Percentiles rank a stretch among this genome's conserved stretches.
phyloP scores from a whole-genome alignment of 2,888 invertebrate species.

The Sussaba pulchella region DNA sequence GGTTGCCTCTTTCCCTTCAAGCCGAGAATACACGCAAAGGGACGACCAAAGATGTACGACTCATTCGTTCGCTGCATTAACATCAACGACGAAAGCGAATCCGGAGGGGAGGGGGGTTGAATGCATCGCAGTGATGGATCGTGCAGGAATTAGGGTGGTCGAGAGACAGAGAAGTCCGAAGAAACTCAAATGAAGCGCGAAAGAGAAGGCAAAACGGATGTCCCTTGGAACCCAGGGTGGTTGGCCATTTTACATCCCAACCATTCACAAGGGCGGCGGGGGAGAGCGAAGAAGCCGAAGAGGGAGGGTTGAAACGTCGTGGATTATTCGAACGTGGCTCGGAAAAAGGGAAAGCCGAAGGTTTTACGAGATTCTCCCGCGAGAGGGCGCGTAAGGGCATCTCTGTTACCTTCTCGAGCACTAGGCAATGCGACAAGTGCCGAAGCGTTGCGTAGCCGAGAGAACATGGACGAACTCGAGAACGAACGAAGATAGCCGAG shows the following conservation, averaged over 20 bases:
- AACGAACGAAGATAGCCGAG: slow-evolving; percentile 59
- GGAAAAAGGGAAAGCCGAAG: slow-evolving; percentile 32
- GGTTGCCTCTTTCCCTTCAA: not conserved
- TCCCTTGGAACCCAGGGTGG: slow-evolving; percentile 14
- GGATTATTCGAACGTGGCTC: not conserved
- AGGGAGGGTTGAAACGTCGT: too few species aligned
- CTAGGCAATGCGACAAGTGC: slow-evolving; percentile 59
- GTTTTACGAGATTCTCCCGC: slow-evolving; percentile 55
- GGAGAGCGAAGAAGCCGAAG: too few species aligned
- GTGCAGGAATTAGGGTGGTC: not conserved
- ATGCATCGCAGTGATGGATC: slow-evolving; percentile 12
- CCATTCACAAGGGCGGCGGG: not conserved
- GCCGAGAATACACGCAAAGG: not conserved
- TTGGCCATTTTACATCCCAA: slow-evolving; percentile 25
- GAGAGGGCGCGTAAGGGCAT: slow-evolving; percentile 53
- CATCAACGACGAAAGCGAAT: not conserved
- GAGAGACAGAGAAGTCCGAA: too few species aligned
- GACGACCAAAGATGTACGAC: not conserved
- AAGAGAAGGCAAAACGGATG: not conserved
- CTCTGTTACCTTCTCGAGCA: slow-evolving; percentile 40
- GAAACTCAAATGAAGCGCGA: not conserved
- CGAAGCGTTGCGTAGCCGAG: not conserved
- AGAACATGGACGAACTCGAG: slow-evolving; percentile 42
- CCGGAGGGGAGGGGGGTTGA: too few species aligned
- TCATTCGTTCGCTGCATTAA: not conserved